Percentiles rank a stretch among this genome's conserved stretches.
These are phyloP conservation scores for Porites lobata DNA, from an alignment of 92 coral and sea anemone species.

Conservation along the genomic window DNA sequence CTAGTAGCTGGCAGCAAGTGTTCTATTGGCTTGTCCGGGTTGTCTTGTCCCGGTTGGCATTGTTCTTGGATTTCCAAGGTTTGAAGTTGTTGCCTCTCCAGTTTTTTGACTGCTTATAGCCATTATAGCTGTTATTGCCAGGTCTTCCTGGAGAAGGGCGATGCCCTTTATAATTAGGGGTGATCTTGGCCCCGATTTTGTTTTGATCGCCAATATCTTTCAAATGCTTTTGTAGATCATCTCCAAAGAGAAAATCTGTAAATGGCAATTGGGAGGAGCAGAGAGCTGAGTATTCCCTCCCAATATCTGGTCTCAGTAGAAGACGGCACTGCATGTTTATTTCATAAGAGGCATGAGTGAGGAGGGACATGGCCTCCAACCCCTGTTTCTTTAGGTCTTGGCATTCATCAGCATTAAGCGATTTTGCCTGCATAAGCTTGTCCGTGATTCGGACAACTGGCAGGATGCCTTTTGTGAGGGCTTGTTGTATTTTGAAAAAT, in stretches of 20 bases:
- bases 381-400: too few relatives aligned
- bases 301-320: too few relatives aligned
- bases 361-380: too few relatives aligned
- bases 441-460: slow-evolving; percentile 62
- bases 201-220: slow-evolving; percentile 76
- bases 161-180: slow-evolving; percentile 1
- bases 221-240: slow-evolving; percentile 73
- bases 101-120: slow-evolving; percentile 44
- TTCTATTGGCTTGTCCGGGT: slow-evolving; percentile 12
- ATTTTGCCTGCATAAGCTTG: slow-evolving; percentile 49
- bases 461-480: slow-evolving; percentile 66
- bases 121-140: slow-evolving; percentile 19
- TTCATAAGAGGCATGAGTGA: too few relatives aligned
- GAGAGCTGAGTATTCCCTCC: slow-evolving; percentile 39
- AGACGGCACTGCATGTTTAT: too few relatives aligned
- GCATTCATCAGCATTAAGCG: not conserved
- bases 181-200: slow-evolving; percentile 72
- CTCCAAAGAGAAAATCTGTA: slow-evolving; percentile 71
- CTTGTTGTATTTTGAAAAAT: slow-evolving; percentile 75
- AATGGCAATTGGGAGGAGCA: slow-evolving; percentile 62
- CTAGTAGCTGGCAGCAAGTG: slow-evolving; percentile 6
- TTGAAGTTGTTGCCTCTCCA: slow-evolving; percentile 57
- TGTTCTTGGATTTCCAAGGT: slow-evolving; percentile 41
- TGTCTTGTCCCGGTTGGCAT: slow-evolving; percentile 4
- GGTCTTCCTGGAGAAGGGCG: not conserved